Base-by-base conservation (phyloP, 2,113 vertebrate species). In the Bubalus kerabau region DNA sequence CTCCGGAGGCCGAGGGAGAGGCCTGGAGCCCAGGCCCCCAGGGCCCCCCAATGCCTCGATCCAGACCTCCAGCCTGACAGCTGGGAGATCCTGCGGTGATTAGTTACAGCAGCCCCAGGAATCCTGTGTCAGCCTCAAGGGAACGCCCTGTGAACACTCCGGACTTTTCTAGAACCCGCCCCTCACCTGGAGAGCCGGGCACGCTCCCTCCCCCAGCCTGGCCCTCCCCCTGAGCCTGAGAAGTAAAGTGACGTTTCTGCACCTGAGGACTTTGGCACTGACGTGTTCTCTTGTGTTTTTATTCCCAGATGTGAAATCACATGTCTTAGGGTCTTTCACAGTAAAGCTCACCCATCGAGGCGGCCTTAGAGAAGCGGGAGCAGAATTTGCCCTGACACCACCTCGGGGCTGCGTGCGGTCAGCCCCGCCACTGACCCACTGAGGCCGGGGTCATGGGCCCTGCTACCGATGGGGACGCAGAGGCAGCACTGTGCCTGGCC, bases 381-480 rank as follows among this genome's bases (percentile, higher is more conserved):
- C 0, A 0, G 21, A 23, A 24, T 10, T 19, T 19, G 46, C 74
- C 43, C 74, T 28, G 43, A 14, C 24, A 26, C 40, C 24, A 26
- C 24, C 74, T 78, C 7, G 0, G 40, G 26, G 24, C 74, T 52
- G 48, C 5, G 9, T 12, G 16, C 48, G 1, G 17, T 17, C 48
- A 46, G 83, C 32, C 64, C 23, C 1, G 0, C 10, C 0, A 0
- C n/a, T 12, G 36, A 50, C 48, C 4, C 14, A 0, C 2, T 14
- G 43, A 92, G 74, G 94, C 16, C 8, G 43, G 48, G 3, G 81
- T 64, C 60, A 2, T 2, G 2, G 50, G 62, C 8, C 56, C 52
- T 50, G 21, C n/a, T 12, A 46, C 80, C 30, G 16, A 0, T 7
- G 30, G 21, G 56, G 43, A 83, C 12, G 26, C 15, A 0, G 19